Base-by-base conservation (phyloP, 2,797 vertebrate genomes). In the Furcifer pardalis region DNA sequence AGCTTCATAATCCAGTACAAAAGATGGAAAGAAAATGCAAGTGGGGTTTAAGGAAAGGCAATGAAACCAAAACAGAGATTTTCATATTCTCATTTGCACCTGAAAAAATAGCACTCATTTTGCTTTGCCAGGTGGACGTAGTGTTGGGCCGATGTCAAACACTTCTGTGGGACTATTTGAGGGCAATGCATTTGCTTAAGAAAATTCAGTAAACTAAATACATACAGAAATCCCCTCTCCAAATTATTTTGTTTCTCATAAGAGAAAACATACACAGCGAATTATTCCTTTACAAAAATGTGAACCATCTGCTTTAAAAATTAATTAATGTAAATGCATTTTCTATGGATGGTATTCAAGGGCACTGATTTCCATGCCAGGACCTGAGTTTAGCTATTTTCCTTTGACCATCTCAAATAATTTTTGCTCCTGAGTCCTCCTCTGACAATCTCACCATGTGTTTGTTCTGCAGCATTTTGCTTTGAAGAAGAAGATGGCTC, bases 321-420 rank as follows among this genome's bases (percentile, higher is more conserved):
- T 10, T 25, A 42, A 32, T 73, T 65, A 42, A 63, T 72, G 78
- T 30, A 79, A 79, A 63, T 56, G 21, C 23, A 56, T 56, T 75
- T 80, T 9, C 68, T 32, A 75, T n/a, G 23, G 30, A 32, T 68
- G 13, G 46, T 30, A 56, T n/a, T 2, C 7, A 21, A 23, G 37
- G 71, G 37, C 9, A 23, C 30, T 7, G 30, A 75, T 80, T 85
- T 85, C 78, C 62, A 37, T 68, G 46, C 68, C 21, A 59, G 46
- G 59, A 81, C 49, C 78, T 68, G 46, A 73, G 40, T 66, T 85
- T 81, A 56, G 5, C 21, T 7, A 40, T 49, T 52, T n/a, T 44
- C 44, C 62, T 84, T 73, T 85, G 83, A 74, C n/a, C 27, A 52
- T 52, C 68, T 84, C 42, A 79, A 59, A 35, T 74, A 27, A 27